Evolutionary conservation across 2,113 vertebrate species (phyloP), one percentile per base, ranked within the genome.

Genomic region (Symphodus melops): DNA sequence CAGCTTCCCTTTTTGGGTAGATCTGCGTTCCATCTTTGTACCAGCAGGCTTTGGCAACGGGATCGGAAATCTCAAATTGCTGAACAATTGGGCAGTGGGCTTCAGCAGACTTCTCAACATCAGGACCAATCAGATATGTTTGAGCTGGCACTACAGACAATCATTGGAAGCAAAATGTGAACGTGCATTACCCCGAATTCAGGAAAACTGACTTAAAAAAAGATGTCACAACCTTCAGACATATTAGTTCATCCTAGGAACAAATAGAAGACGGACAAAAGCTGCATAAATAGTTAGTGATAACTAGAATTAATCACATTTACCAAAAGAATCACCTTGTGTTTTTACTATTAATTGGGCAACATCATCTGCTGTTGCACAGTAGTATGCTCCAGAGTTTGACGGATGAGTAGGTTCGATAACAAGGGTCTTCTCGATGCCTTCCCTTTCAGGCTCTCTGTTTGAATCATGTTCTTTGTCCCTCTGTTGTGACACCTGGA

Each of bases 341-440:
- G 96, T 91, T 84, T 93, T 93, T 89, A 96, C 88, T 6, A 96
- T 95, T 57, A 98, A 96, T 82, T 95, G 95, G 80, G 96, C 81
- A 0, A 96, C 95, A 68, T 97, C 96, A 68, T 96, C 94, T 44
- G 92, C 94, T 80, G 93, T 97, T 91, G 97, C 96, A 0, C 95
- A 97, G 89, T 97, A 95, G 85, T 98, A 97, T 68, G 84, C 62
- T 78, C 96, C 97, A 12, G 94, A 88, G 5, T 97, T 96, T 79
- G 96, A 94, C 0, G 90, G 91, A 33, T 94, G 93, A 74, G 94
- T 93, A 52, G 89, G 92, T 71, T 94, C 93, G 91, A 97, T 91
- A 86, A 95, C 89, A 83, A 98, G 94, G 60, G 87, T 93, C 83
- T 93, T 94, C 84, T 88, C 77, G 51, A 93, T 69, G 51, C 91